These are phyloP conservation scores for Bradynema listronoti DNA, from an alignment of 1,140 invertebrate species.

Conservation along the genomic window DNA sequence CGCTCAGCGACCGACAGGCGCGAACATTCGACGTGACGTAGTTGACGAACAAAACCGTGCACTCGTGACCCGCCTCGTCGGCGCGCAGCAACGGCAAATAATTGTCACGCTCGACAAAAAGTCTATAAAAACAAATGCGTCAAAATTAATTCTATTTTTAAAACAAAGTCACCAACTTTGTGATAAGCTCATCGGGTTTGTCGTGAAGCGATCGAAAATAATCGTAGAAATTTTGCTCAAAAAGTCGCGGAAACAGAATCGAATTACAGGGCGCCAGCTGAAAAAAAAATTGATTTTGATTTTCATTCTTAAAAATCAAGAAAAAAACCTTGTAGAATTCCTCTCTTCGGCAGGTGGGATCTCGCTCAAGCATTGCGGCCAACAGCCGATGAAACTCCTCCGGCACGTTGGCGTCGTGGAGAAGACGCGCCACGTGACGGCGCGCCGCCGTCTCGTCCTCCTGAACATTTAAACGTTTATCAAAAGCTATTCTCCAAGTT, in stretches of 20 bases:
- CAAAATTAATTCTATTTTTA: constrained; percentile 6
- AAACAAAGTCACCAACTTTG: constrained; percentile 36
- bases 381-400: constrained; percentile 37
- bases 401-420: constrained; percentile 27
- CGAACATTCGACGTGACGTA: constrained; percentile 49
- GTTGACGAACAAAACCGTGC: constrained; percentile 48
- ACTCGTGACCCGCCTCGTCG: constrained; percentile 14
- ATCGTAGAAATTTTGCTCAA: constrained; percentile 46
- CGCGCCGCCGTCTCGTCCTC: too few relatives aligned
- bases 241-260: constrained; percentile 38
- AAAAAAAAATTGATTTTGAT: constrained; percentile 14
- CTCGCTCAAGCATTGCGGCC: constrained; percentile 34
- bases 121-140: constrained; percentile 26
- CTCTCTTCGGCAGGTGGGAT: constrained; percentile 30
- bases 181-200: constrained; percentile 45
- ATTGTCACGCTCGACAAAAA: constrained; percentile 40
- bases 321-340: constrained; percentile 30
- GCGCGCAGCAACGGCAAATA: constrained; percentile 23
- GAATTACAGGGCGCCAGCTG: constrained; percentile 28
- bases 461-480: too few relatives aligned
- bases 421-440: too few relatives aligned
- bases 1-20: constrained; percentile 37
- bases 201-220: constrained; percentile 44
- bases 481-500: too few relatives aligned
- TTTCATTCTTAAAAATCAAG: constrained; percentile 14